Percentiles rank a stretch among this genome's conserved stretches.
These are phyloP conservation scores for Calyptommatus sinebrachiatus DNA, from an alignment of 2,113 vertebrate genomes.

Conservation along the genomic window DNA sequence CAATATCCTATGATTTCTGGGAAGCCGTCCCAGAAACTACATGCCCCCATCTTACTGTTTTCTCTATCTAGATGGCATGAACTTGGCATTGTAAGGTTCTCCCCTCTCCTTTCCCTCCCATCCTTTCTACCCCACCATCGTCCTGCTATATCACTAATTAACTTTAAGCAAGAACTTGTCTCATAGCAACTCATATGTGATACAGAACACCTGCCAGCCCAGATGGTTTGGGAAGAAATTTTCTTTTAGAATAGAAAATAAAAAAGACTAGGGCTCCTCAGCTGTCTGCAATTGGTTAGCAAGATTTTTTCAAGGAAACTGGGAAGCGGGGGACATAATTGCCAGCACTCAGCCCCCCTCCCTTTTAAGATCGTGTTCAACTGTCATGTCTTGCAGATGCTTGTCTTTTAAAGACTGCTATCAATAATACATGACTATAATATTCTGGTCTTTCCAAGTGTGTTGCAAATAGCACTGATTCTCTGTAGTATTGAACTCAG, in stretches of 20 bases:
- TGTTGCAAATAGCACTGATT: constrained; percentile 25
- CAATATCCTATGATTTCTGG: not conserved
- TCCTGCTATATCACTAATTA: constrained; percentile 63
- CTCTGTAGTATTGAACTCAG: constrained; percentile 23
- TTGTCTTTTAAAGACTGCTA: constrained; percentile 30
- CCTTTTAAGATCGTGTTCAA: constrained; percentile 37
- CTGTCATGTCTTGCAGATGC: constrained; percentile 37
- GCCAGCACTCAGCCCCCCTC: constrained; percentile 42
- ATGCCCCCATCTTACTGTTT: not conserved
- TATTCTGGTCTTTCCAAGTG: constrained; percentile 10
- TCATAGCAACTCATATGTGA: constrained; percentile 72
- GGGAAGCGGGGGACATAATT: constrained; percentile 29
- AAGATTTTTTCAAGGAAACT: constrained; percentile 43
- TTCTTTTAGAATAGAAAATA: constrained; percentile 65
- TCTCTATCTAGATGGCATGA: constrained; percentile 17
- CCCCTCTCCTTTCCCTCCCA: constrained; percentile 27
- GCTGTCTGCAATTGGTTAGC: constrained; percentile 55
- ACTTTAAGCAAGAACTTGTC: constrained; percentile 60
- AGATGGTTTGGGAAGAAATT: constrained; percentile 69
- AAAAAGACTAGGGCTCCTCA: constrained; percentile 55
- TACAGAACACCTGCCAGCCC: constrained; percentile 75
- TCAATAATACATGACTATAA: constrained; percentile 34
- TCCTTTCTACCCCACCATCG: not conserved
- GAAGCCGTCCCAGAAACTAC: not conserved
- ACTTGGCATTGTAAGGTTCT: constrained; percentile 47